Base-by-base conservation (phyloP, 2,797 vertebrate genomes). In the Rallus crepitans region DNA sequence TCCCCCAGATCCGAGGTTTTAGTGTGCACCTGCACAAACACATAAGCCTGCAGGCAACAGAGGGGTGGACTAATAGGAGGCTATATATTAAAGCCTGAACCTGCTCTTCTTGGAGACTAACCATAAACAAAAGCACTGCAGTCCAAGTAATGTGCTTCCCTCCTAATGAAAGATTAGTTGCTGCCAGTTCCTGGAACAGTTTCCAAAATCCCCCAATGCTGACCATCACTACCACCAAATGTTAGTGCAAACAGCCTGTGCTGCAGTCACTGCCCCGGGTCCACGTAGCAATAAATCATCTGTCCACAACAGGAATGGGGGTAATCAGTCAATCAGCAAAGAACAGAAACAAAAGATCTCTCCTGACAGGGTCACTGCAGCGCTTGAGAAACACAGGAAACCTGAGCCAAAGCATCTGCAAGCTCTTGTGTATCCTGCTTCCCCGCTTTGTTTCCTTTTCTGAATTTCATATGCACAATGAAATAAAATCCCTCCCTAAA, bases 381-480 rank as follows among this genome's bases (percentile, higher is more conserved):
- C 4, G 6, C 78, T 77, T 75, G 39, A 78, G 85, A 90, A 92
- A 91, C 23, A 19, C 7, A 18, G 39, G 33, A 94, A 95, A 82
- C 8, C 19, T 39, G 71, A 95, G 81, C 83, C 93, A 95, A 94
- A 93, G 81, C 92, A 97, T 95, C 94, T 90, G 95, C 77, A 90
- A 90, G 52, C 72, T 31, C 52, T 42, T 19, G 42, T 68, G 40
- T 60, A 87, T 87, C 75, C 76, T 30, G 20, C 55, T 82, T 81
- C 50, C 45, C 61, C 28, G 21, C 48, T 64, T 87, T 57, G 12
- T 69, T 81, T 88, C 52, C 33, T 93, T 64, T 83, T 15, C 71
- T 78, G 45, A 82, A 87, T 94, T 88, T 82, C 76, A 63, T n/a
- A 70, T 14, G 57, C 60, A 68, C 24, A 68, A 28, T 1, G 14